Conservation (phyloP, 2,113 vertebrate species). For the Hypomesus transpacificus region DNA sequence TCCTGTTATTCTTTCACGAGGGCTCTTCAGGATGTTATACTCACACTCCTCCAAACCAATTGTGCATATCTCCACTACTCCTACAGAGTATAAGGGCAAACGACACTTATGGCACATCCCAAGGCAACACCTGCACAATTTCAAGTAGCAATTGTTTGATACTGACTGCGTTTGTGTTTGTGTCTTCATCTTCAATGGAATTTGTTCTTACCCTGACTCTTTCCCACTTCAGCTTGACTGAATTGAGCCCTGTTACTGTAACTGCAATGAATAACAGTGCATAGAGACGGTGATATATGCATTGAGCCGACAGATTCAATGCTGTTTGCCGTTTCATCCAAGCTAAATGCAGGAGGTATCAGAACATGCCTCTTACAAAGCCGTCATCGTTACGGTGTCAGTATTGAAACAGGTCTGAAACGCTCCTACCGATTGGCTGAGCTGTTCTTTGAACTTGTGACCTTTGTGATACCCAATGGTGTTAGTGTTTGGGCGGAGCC, state of each 20-base stretch:
- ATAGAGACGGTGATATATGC: background rate
- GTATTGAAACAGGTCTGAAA: background rate
- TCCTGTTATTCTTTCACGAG: conserved; percentile 35
- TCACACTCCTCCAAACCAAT: conserved; percentile 22
- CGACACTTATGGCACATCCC: background rate
- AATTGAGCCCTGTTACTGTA: background rate
- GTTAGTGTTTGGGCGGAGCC: conserved; percentile 25
- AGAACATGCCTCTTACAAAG: conserved; percentile 38
- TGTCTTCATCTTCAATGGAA: too few relatives aligned
- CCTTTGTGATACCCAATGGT: conserved; percentile 51
- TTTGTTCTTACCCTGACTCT: too few relatives aligned
- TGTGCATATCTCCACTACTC: conserved; percentile 13
- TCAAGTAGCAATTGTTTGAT: too few relatives aligned
- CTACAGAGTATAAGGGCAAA: conserved; percentile 25
- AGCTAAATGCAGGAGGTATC: conserved; percentile 20
- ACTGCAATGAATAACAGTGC: background rate
- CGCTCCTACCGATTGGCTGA: background rate
- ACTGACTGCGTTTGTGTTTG: too few relatives aligned
- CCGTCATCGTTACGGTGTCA: conserved; percentile 13
- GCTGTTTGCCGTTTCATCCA: conserved; percentile 39
- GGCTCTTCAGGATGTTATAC: conserved; percentile 34
- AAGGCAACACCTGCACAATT: background rate
- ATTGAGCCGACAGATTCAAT: conserved; percentile 26
- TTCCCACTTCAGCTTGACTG: too few relatives aligned
- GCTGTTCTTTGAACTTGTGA: conserved; percentile 20